Base-by-base conservation (phyloP, 2,888 invertebrate genomes). In the Homarus gammarus region DNA sequence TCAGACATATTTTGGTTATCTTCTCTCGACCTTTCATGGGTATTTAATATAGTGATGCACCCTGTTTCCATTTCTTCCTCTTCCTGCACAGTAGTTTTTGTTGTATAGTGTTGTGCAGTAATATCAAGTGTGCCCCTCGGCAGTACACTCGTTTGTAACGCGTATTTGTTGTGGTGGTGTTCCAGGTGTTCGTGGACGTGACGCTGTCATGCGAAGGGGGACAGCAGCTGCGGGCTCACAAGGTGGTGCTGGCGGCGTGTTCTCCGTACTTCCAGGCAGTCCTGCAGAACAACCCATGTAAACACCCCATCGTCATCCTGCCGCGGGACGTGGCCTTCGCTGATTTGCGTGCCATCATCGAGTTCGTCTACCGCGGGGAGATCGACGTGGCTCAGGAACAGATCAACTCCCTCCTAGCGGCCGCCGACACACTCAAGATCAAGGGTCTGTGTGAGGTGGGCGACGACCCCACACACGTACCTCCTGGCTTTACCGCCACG, bases 321-420 rank as follows among this genome's bases (percentile, higher is more conserved):
- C 96, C 96, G 40, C 95, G 95, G 93, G 96, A 96, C 93, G 96
- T 96, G 90, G 96, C 96, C 93, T 96, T 96, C 94, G 95, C 95
- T 93, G 96, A 97, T 94, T 95, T 97, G 87, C 96, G 96, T 94
- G 96, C 96, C 93, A 96, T 97, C 93, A 96, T 97, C 92, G 96
- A 97, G 94, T 97, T 96, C 94, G 96, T 97, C 92, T 97, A 97
- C 94, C 95, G 96, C 93, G 97, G 96, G 88, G 96, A 97, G 94
- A 96, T 97, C 93, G 96, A 96, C 94, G 96, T 97, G 78, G 96
- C 96, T 82, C 96, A 96, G 94, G 95, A 96, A 86, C 96, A 96
- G 94, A 94, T 97, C 93, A 94, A 96, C 96, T 96, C 96, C 77
- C 94, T 97, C 89, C 94, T 96, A 27, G 91, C 89, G 5, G 91